phyloP scores from a whole-genome alignment of 2,797 vertebrate species.

The Poeciliopsis presidionis region DNA sequence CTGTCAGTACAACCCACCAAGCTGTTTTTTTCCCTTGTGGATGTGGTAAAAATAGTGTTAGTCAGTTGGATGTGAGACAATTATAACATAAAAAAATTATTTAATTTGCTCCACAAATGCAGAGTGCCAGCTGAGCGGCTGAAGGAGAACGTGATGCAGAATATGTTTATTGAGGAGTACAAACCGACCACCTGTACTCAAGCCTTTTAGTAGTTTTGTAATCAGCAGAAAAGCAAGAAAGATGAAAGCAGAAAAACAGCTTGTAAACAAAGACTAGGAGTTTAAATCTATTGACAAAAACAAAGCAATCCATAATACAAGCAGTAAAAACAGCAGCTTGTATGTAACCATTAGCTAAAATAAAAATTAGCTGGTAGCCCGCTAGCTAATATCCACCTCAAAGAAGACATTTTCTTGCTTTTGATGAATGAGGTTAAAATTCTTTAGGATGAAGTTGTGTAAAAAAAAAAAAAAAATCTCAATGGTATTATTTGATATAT shows the following conservation, averaged over 20 bases:
- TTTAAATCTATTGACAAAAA: neutral
- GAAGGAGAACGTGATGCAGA: neutral
- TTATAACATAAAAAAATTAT: conserved; percentile 4
- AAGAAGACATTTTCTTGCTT: neutral
- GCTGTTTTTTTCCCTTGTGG: conserved; percentile 23
- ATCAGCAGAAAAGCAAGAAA: neutral
- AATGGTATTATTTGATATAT: neutral
- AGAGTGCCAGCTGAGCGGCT: neutral
- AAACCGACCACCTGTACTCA: neutral
- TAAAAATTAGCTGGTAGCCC: neutral
- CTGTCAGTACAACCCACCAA: conserved; percentile 33
- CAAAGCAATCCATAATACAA: neutral
- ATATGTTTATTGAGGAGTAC: neutral
- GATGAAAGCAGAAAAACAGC: neutral
- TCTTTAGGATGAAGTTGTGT: neutral
- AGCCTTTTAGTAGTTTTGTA: neutral
- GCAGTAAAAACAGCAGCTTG: neutral
- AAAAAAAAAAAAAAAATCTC: neutral
- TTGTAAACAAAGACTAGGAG: neutral
- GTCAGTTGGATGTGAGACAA: conserved; percentile 1
- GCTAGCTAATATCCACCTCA: neutral
- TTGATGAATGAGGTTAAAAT: neutral
- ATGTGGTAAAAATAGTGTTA: conserved; percentile 10
- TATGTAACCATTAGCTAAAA: neutral
- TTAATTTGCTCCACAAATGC: neutral